A percentile compares a stretch with the other conserved stretches of the same genome.
Conservation (phyloP, 53 echinoderm and acorn worm species). For the Henricia sp. region DNA sequence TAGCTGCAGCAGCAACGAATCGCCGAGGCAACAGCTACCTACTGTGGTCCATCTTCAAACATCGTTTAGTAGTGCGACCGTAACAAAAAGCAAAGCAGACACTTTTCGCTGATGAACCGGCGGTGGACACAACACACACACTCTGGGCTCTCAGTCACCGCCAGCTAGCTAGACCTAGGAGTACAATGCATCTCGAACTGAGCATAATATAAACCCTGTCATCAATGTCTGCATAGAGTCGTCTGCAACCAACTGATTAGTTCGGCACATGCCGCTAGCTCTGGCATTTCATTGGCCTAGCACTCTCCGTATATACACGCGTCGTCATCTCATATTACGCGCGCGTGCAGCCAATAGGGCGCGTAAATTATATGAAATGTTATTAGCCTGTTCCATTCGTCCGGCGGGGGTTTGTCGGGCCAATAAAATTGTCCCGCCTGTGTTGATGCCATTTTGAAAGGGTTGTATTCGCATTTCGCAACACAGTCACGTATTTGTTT, state of each 20-base stretch:
- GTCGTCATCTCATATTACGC: slow-evolving; percentile 6
- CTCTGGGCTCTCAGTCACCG: too few relatives aligned
- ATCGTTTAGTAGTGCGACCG: too few relatives aligned
- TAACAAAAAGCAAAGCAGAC: too few relatives aligned
- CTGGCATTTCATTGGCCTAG: slow-evolving; percentile 30
- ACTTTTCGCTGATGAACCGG: background rate
- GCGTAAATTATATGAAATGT: slow-evolving; percentile 45
- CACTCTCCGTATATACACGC: background rate
- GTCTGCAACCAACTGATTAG: slow-evolving; percentile 51
- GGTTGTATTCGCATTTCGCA: too few relatives aligned
- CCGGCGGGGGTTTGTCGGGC: background rate
- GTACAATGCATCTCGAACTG: slow-evolving; percentile 13
- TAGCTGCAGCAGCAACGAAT: background rate
- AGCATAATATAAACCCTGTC: slow-evolving; percentile 18
- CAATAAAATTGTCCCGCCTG: too few relatives aligned
- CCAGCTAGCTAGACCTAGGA: too few relatives aligned
- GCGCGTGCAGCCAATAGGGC: slow-evolving; percentile 6
- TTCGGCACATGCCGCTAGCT: slow-evolving; percentile 13
- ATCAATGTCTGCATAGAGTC: too few relatives aligned
- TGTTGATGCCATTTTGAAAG: too few relatives aligned
- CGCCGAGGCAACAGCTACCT: too few relatives aligned
- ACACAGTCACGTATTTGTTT: too few relatives aligned
- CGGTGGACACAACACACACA: slow-evolving; percentile 3
- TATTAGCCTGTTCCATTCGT: slow-evolving; percentile 56
- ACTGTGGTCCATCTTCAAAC: too few relatives aligned